Base-by-base conservation (phyloP, 92 coral and sea anemone species). In the Diadumene lineata region DNA sequence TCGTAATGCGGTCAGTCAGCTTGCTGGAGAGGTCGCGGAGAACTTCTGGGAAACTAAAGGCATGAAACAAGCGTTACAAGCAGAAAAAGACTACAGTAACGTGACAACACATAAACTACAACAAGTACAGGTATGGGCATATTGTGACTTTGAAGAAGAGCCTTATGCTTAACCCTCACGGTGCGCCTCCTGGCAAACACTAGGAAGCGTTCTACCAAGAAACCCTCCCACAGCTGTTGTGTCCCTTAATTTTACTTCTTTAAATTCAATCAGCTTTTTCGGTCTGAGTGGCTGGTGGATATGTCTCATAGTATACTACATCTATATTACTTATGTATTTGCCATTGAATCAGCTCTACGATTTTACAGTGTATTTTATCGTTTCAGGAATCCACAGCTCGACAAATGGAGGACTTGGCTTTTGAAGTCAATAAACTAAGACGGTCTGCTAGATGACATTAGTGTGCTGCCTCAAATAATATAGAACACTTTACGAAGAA, bases 1-100 rank as follows among this genome's bases (percentile, higher is more conserved):
- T 61, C 93, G 98, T 27, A 64, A 91, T 86, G 87, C 97, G 28
- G 89, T 94, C 64, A 88, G 85, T 33, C 89, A 84, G 69, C 97
- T 94, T 11, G 87, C 93, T 8, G 88, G 98, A 27, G 94, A 88
- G 56, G 94, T 86, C 69, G 88, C 92, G 0, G 94, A 91, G 72
- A 84, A 87, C 58, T 84, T 67, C 77, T 89, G 97, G 91, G 98
- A 91, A 33, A 94, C 94, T 9, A 91, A 86, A 67, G 98, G 97
- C 29, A 91, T 91, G 88, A 85, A 88, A 26, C 94, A 86, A 53
- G 92, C 98, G 16, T 64, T 91, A 24, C 88, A 87, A 70, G 87
- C 91, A 25, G 97, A 92, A 77, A 86, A 79, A 72, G 93, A 86
- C 67, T 64, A 88, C 43, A 89, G 81, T 65, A 84, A 74, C 27